Evolutionary conservation across 2,888 invertebrate species (phyloP).

Genomic region (Lasioglossum calceatum): DNA sequence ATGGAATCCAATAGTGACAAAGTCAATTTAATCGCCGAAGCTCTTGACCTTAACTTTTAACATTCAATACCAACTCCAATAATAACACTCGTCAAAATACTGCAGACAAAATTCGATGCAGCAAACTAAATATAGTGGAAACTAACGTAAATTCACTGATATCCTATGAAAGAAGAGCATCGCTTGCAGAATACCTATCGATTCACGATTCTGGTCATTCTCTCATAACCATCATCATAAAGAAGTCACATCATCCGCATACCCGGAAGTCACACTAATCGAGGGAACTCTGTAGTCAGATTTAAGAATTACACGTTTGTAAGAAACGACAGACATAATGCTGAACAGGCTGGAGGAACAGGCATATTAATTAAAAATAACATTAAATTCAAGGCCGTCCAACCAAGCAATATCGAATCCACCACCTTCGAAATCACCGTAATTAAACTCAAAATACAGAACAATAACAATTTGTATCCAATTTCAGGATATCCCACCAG

Average conservation of each 20-base stretch:
- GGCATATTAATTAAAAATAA: not conserved
- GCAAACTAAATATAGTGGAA: too few species aligned
- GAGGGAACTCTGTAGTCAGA: not conserved
- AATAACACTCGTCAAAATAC: not conserved
- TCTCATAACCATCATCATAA: not conserved
- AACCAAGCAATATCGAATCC: not conserved
- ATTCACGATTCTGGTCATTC: too few species aligned
- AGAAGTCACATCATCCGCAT: too few species aligned
- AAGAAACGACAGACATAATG: not conserved
- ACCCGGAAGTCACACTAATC: too few species aligned
- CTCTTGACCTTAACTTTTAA: not conserved
- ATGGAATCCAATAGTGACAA: not conserved
- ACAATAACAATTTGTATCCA: not conserved
- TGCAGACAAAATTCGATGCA: too few species aligned
- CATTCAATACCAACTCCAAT: not conserved
- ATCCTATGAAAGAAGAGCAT: too few species aligned
- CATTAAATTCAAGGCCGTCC: not conserved
- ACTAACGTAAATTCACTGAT: too few species aligned
- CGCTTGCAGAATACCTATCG: too few species aligned
- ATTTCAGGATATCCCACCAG: not conserved
- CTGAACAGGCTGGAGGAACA: conserved; percentile 4
- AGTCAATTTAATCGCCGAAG: not conserved
- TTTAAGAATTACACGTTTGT: not conserved
- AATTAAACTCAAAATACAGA: too few species aligned
- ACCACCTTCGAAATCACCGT: not conserved